Conservation (phyloP, 2,797 vertebrate species). For the Dipus sagitta region DNA sequence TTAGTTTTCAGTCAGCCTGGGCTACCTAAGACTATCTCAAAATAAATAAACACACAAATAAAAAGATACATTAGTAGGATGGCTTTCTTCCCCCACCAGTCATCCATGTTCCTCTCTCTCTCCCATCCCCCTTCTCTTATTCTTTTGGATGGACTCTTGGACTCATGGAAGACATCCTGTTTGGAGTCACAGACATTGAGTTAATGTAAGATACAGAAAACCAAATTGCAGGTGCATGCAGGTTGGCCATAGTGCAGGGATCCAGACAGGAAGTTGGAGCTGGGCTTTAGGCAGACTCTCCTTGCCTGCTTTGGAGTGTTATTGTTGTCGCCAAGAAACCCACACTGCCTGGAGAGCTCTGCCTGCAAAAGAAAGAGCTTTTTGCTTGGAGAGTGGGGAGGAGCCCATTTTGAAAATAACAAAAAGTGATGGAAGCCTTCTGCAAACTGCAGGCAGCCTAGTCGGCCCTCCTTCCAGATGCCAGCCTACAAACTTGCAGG, state of each 20-base stretch:
- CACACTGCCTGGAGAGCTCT: background rate
- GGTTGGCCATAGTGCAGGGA: background rate
- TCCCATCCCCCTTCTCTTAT: background rate
- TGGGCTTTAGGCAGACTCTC: background rate
- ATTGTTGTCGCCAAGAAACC: background rate
- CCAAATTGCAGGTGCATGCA: background rate
- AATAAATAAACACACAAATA: no score
- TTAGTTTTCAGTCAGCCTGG: no score
- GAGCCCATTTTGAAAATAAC: slow-evolving; percentile 31
- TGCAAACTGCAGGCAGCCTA: background rate
- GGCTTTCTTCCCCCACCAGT: no score
- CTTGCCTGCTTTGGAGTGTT: slow-evolving; percentile 29
- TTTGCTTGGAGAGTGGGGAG: background rate
- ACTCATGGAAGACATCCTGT: background rate
- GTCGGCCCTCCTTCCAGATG: background rate
- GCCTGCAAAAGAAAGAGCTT: slow-evolving; percentile 19
- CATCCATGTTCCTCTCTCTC: background rate
- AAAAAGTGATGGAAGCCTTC: background rate
- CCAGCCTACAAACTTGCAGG: slow-evolving; percentile 1
- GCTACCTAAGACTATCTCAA: no score
- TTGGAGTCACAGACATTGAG: background rate
- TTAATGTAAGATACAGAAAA: background rate
- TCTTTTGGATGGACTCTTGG: background rate
- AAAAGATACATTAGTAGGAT: fast-evolving
- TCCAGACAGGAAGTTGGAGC: background rate